These are phyloP conservation scores for Laticauda laticaudata DNA, from an alignment of 2,113 vertebrate genomes.

Conservation along the genomic window DNA sequence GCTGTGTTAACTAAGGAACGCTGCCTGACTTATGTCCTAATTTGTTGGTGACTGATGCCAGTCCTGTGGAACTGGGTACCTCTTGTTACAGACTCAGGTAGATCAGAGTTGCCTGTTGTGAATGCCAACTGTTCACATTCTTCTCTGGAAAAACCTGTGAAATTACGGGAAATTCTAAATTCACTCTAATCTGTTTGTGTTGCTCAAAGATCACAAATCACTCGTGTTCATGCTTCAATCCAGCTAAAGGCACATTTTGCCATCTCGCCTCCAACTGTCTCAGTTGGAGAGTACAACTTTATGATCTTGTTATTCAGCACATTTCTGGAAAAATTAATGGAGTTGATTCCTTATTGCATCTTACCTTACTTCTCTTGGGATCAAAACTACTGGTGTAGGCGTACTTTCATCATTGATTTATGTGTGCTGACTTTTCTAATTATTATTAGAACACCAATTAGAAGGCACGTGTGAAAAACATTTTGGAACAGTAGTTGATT, in stretches of 20 bases:
- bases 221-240: neutral
- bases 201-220: neutral
- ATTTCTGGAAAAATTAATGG: neutral
- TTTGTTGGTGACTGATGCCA: neutral
- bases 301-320: neutral
- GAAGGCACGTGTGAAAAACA: neutral
- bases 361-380: neutral
- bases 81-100: neutral
- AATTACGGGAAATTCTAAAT: neutral
- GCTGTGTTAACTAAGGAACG: neutral
- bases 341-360: neutral
- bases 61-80: neutral
- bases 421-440: neutral
- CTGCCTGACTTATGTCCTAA: neutral
- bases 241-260: neutral
- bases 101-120: neutral
- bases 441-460: too few relatives aligned
- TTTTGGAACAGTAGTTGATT: neutral
- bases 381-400: neutral
- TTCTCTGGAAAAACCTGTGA: neutral
- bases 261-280: neutral
- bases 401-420: neutral
- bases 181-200: neutral
- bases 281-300: neutral
- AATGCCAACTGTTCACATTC: neutral